phyloP scores from a whole-genome alignment of 2,888 invertebrate genomes.

The Melieria omissa region DNA sequence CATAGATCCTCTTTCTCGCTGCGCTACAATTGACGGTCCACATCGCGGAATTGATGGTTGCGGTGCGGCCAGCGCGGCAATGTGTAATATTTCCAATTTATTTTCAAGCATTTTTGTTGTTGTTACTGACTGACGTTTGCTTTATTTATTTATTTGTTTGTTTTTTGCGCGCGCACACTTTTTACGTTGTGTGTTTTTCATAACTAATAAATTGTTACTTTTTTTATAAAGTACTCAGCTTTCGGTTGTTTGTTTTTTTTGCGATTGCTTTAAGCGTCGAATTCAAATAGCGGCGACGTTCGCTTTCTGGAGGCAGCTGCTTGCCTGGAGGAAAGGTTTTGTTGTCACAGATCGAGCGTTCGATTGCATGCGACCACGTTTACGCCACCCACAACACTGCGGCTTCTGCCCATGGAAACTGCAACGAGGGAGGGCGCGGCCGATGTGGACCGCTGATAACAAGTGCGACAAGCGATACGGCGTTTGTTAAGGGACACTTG shows the following conservation, averaged over 20 bases:
- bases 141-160: too few species aligned
- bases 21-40: too few species aligned
- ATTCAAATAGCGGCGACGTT: slow-evolving; percentile 15
- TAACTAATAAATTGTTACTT: too few species aligned
- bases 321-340: slow-evolving; percentile 35
- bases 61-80: too few species aligned
- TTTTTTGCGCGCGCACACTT: too few species aligned
- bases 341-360: slow-evolving; percentile 38
- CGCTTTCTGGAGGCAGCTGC: slow-evolving; percentile 38
- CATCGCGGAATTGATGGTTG: too few species aligned
- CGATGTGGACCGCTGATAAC: slow-evolving; percentile 10
- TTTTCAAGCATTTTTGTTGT: too few species aligned
- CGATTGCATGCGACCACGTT: slow-evolving; percentile 17
- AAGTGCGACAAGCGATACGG: neutral
- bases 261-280: neutral
- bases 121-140: too few species aligned
- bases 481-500: too few species aligned
- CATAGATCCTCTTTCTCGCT: too few species aligned
- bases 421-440: neutral
- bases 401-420: slow-evolving; percentile 7
- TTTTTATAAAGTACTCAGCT: neutral
- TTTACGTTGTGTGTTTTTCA: too few species aligned
- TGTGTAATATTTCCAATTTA: too few species aligned
- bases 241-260: neutral
- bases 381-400: neutral